These are phyloP conservation scores for Tachysurus fulvidraco DNA, from an alignment of 2,113 vertebrate genomes.

Conservation along the genomic window DNA sequence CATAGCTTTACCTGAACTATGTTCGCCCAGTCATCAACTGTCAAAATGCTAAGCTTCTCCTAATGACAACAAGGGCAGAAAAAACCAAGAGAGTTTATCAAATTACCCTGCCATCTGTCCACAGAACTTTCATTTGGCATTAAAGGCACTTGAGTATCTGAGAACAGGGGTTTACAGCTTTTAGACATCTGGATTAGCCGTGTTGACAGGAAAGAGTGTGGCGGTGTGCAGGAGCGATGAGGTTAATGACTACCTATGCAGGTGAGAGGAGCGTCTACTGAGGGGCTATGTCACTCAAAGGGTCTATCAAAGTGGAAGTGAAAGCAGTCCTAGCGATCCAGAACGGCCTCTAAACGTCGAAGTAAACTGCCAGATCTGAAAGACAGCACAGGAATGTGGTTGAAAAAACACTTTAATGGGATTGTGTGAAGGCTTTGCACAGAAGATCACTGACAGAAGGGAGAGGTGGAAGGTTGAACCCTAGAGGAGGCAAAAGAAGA, in stretches of 20 bases:
- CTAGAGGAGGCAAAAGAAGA: not conserved
- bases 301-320: constrained; percentile 65
- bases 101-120: constrained; percentile 54
- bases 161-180: constrained; percentile 56
- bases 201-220: constrained; percentile 62
- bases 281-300: constrained; percentile 71
- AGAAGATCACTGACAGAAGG: constrained; percentile 67
- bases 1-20: constrained; percentile 19
- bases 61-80: constrained; percentile 12
- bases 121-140: constrained; percentile 55
- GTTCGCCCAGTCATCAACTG: constrained; percentile 10
- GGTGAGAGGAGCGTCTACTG: constrained; percentile 64
- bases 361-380: constrained; percentile 75
- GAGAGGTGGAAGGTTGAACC: constrained; percentile 8
- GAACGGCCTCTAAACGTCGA: constrained; percentile 68
- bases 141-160: constrained; percentile 57
- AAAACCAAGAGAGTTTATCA: constrained; percentile 45
- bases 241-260: constrained; percentile 69
- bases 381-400: constrained; percentile 68
- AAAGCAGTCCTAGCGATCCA: constrained; percentile 56
- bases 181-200: constrained; percentile 57
- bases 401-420: constrained; percentile 73
- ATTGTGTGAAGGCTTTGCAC: constrained; percentile 62
- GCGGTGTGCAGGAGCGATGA: constrained; percentile 61
- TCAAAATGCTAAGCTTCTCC: constrained; percentile 1